Percentiles rank a stretch among this genome's conserved stretches.
phyloP scores from a whole-genome alignment of 2,113 vertebrate species.

The Abramis brama region DNA sequence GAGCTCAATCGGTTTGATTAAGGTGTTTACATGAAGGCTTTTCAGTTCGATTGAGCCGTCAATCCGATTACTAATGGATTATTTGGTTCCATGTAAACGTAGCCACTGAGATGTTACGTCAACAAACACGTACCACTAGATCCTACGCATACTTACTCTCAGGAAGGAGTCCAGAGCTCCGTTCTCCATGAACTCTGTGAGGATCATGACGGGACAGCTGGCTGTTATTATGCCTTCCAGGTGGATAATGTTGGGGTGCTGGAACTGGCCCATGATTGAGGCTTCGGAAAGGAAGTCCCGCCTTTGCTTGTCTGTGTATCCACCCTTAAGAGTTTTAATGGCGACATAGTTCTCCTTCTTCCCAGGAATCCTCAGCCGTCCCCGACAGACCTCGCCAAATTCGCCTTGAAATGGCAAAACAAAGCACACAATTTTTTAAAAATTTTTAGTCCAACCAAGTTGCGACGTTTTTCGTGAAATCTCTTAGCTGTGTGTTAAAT shows the following conservation, averaged over 20 bases:
- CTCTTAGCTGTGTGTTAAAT: no score
- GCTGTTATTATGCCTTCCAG: slow-evolving; percentile 82
- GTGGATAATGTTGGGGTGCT: slow-evolving; percentile 84
- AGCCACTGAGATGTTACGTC: not conserved
- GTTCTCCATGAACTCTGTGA: slow-evolving; percentile 83
- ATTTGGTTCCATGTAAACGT: no score
- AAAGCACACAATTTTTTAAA: not conserved
- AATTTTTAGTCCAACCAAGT: not conserved
- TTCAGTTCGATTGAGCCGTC: no score
- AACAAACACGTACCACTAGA: not conserved
- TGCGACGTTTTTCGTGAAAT: not conserved
- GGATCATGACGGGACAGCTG: slow-evolving; percentile 83
- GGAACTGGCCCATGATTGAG: slow-evolving; percentile 84
- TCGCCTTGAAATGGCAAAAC: slow-evolving; percentile 71
- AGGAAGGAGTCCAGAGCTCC: slow-evolving; percentile 81
- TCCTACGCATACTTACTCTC: slow-evolving; percentile 63
- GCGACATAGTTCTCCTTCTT: slow-evolving; percentile 84
- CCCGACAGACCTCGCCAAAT: slow-evolving; percentile 82
- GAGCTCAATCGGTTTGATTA: no score
- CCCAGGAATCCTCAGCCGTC: slow-evolving; percentile 76
- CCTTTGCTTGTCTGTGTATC: slow-evolving; percentile 81
- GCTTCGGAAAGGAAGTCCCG: slow-evolving; percentile 82
- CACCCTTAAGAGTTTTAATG: slow-evolving; percentile 81
- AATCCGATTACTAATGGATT: no score
- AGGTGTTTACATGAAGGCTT: no score